phyloP scores from a whole-genome alignment of 2,888 invertebrate species.

The Drosophila yooni region DNA sequence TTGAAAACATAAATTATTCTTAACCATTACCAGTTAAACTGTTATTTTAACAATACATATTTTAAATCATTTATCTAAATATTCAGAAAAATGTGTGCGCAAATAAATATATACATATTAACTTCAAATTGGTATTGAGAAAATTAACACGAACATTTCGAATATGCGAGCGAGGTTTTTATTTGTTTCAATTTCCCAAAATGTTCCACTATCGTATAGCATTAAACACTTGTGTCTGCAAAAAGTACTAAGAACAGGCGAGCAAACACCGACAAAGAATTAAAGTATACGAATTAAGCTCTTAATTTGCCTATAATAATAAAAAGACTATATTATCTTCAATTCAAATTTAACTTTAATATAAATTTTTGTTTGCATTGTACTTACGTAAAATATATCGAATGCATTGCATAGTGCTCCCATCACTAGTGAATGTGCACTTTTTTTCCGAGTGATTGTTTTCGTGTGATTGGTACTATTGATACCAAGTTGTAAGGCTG shows the following conservation, averaged over 20 bases:
- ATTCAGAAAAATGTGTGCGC: neutral
- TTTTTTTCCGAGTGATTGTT: constrained; percentile 43
- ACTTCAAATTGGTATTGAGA: neutral
- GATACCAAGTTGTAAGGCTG: constrained; percentile 76
- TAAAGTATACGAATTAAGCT: neutral
- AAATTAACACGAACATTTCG: neutral
- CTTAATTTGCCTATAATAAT: neutral
- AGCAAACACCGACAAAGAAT: neutral
- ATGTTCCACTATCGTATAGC: constrained; percentile 1
- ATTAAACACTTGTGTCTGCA: neutral
- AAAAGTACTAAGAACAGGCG: neutral
- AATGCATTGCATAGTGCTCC: neutral
- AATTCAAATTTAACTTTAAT: neutral
- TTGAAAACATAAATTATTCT: neutral
- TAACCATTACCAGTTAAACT: too few relatives aligned
- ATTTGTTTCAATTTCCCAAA: neutral
- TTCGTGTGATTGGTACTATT: constrained; percentile 66
- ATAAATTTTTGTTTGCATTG: neutral
- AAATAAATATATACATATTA: neutral
- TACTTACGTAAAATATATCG: neutral
- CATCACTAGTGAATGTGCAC: constrained; percentile 5
- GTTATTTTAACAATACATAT: too few relatives aligned
- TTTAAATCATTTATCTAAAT: neutral
- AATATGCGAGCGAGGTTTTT: neutral
- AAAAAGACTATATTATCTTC: neutral